Percentiles rank a stretch among this genome's conserved stretches.
phyloP scores from a whole-genome alignment of 53 echinoderm and acorn worm species.

The Pentamera pediparva region DNA sequence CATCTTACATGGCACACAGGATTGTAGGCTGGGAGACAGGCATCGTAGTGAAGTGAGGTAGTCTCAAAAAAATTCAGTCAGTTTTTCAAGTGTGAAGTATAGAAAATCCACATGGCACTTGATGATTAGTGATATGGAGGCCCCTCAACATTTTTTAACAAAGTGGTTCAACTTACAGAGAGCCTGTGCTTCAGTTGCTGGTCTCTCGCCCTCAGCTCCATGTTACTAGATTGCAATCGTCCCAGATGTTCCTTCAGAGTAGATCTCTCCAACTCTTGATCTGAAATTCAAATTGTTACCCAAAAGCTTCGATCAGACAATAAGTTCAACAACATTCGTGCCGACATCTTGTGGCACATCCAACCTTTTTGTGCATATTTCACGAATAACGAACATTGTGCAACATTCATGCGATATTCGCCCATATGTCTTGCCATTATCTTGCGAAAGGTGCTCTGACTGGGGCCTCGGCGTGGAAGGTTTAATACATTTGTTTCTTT shows the following conservation, averaged over 20 bases:
- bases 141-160: not conserved
- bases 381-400: not conserved
- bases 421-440: too few species aligned
- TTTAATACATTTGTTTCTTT: too few species aligned
- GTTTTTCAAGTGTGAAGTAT: too few species aligned
- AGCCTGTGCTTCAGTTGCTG: conserved; percentile 73
- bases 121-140: not conserved
- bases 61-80: too few species aligned
- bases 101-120: not conserved
- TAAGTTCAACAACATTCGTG: not conserved
- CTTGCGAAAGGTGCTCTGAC: too few species aligned
- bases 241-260: conserved; percentile 77
- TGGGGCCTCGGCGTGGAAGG: too few species aligned
- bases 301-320: not conserved
- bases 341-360: not conserved
- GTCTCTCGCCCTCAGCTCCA: conserved; percentile 62
- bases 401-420: not conserved
- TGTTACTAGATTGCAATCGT: conserved; percentile 61
- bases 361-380: not conserved
- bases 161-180: conserved; percentile 58
- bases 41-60: too few species aligned
- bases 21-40: not conserved
- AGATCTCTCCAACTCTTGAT: conserved; percentile 69
- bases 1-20: not conserved
- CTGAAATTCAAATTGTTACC: conserved; percentile 34